phyloP scores from a whole-genome alignment of 2,797 vertebrate species.

The Coccyzus lansbergi region DNA sequence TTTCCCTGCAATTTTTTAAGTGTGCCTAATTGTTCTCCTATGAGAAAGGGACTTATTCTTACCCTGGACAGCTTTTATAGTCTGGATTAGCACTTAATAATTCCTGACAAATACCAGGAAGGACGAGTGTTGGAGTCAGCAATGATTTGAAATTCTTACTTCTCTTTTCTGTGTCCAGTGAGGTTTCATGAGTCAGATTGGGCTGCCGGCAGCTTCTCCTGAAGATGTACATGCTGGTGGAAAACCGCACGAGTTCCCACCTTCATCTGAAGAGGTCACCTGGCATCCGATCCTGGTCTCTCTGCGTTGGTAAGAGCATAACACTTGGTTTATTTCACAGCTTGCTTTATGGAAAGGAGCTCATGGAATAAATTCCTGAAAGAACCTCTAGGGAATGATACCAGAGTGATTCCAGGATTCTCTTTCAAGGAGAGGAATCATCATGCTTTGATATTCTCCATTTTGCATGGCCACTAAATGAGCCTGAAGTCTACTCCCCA shows the following conservation, averaged over 20 bases:
- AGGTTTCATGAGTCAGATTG: conserved; percentile 6
- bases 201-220: background rate
- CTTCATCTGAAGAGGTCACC: conserved; percentile 92
- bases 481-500: background rate
- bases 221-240: conserved; percentile 90
- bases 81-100: background rate
- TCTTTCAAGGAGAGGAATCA: background rate
- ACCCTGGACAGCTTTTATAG: background rate
- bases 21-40: background rate
- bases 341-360: background rate
- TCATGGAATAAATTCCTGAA: background rate
- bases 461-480: background rate
- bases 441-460: background rate
- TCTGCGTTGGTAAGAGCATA: conserved; percentile 87
- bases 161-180: background rate
- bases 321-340: background rate
- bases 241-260: conserved; percentile 79
- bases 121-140: background rate
- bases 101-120: background rate
- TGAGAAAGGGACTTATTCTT: background rate
- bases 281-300: conserved; percentile 93
- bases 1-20: background rate
- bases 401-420: background rate
- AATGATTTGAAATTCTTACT: background rate
- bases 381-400: background rate